Conservation (phyloP, 2,113 vertebrate species). For the Psittacus erithacus region DNA sequence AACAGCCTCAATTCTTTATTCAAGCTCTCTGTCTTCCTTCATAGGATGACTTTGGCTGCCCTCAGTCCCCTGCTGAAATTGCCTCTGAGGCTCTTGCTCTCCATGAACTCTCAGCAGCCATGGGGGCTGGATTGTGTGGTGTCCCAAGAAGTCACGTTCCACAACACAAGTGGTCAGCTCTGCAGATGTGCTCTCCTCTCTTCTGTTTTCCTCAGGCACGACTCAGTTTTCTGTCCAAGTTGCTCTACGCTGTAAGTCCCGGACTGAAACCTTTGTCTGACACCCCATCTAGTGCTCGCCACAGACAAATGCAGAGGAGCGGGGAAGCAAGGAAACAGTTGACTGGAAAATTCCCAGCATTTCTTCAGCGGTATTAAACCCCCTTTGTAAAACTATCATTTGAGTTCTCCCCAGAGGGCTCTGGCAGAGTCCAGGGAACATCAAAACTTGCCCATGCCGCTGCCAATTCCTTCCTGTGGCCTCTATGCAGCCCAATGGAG, state of each 20-base stretch:
- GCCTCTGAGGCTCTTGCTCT: background rate
- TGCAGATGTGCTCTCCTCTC: background rate
- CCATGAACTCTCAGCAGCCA: background rate
- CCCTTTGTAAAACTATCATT: background rate
- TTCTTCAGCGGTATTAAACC: background rate
- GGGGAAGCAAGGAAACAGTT: background rate
- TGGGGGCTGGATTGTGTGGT: background rate
- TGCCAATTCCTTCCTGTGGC: background rate
- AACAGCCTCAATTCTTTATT: background rate
- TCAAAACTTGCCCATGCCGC: background rate
- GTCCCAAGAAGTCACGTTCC: background rate
- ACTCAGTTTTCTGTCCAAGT: background rate
- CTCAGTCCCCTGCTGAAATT: background rate
- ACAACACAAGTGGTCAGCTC: background rate
- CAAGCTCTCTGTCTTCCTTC: background rate
- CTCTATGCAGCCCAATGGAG: background rate
- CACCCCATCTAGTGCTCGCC: slow-evolving; percentile 41
- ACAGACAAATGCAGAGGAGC: background rate
- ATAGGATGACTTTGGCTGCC: background rate
- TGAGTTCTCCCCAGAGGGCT: background rate
- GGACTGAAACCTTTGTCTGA: background rate
- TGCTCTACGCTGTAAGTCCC: background rate
- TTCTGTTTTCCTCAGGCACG: background rate
- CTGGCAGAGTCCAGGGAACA: background rate
- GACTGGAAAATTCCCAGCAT: background rate